Evolutionary conservation across 2,113 vertebrate species (phyloP).

Genomic region (Neopipo cinnamomea): DNA sequence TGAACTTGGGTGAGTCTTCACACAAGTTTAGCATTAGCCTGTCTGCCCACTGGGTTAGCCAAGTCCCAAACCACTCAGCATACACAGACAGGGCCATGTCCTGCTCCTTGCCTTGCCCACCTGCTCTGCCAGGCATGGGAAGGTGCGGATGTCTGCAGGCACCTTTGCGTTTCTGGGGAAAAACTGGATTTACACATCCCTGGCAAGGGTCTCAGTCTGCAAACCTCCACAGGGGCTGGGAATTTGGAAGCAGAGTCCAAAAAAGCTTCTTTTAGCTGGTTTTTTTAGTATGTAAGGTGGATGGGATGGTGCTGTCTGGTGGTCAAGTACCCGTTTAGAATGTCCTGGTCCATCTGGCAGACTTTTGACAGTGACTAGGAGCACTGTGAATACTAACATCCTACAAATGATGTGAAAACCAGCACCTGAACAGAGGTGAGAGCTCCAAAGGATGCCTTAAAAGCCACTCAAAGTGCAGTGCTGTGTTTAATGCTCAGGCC

Average conservation of each 20-base stretch:
- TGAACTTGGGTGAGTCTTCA: background rate
- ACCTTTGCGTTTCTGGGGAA: background rate
- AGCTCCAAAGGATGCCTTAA: background rate
- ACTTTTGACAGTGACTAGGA: background rate
- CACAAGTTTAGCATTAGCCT: background rate
- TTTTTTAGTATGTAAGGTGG: background rate
- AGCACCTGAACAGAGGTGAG: background rate
- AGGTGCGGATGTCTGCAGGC: background rate
- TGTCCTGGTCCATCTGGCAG: background rate
- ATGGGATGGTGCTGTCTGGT: background rate
- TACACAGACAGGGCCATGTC: background rate
- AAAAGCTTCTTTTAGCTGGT: background rate
- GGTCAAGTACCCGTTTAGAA: background rate
- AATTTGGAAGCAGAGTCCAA: background rate
- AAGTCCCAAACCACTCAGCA: background rate
- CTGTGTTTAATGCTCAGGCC: background rate
- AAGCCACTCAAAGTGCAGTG: background rate
- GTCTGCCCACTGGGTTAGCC: background rate
- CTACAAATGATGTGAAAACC: background rate
- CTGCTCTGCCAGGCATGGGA: rapidly evolving
- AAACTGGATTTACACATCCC: background rate
- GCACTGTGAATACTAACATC: background rate
- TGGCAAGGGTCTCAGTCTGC: background rate
- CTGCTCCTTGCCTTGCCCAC: rapidly evolving
- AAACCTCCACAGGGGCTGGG: background rate